These are phyloP conservation scores for Tapera naevia DNA, from an alignment of 2,797 vertebrate genomes.

Conservation along the genomic window DNA sequence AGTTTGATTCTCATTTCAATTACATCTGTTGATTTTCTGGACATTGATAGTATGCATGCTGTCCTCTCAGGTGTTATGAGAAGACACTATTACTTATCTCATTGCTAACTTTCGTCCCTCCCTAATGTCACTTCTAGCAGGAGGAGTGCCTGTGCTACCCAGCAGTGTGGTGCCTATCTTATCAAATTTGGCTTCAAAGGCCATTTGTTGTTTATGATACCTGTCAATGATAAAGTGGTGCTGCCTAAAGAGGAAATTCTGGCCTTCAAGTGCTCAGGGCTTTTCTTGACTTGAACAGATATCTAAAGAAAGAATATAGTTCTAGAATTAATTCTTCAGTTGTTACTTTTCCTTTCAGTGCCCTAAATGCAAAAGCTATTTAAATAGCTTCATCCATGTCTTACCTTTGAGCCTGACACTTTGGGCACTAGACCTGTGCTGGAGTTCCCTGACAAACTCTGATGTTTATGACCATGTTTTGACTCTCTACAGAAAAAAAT, in stretches of 20 bases:
- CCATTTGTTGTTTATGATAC: not conserved
- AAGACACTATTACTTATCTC: not conserved
- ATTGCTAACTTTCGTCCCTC: not conserved
- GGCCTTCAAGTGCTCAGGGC: not conserved
- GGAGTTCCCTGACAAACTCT: not conserved
- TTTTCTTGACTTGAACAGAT: not conserved
- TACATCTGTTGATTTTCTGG: not conserved
- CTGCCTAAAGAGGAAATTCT: not conserved
- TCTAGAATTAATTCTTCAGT: not conserved
- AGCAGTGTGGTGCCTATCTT: not conserved
- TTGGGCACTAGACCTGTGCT: fast-evolving
- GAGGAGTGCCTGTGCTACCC: not conserved
- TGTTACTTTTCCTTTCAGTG: not conserved
- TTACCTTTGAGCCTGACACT: not conserved
- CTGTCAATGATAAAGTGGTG: not conserved
- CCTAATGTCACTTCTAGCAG: not conserved
- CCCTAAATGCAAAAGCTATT: not conserved
- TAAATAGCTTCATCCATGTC: not conserved
- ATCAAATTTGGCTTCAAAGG: not conserved
- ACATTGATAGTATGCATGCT: not conserved
- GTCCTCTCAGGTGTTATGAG: not conserved
- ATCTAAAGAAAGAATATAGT: not conserved
- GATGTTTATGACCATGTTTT: not conserved
- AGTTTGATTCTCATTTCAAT: not conserved
- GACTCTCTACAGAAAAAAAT: not conserved